Evolutionary conservation across 1,140 invertebrate species (phyloP).

Genomic region (Mercenaria mercenaria): DNA sequence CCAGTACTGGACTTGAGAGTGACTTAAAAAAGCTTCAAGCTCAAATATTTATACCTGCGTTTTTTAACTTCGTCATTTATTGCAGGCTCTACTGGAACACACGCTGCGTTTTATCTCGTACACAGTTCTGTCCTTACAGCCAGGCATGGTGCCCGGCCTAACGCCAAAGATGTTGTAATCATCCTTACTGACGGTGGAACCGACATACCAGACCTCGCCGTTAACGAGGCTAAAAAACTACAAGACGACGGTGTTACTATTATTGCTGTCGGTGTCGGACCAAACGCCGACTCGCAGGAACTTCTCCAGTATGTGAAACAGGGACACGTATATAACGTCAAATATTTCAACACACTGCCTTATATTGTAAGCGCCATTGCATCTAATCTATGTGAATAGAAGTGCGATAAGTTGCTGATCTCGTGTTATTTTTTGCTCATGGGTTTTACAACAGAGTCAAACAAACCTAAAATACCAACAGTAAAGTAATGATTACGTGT

Average conservation of each 20-base stretch:
- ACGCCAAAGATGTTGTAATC: slow-evolving; percentile 20
- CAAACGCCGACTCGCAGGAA: background rate
- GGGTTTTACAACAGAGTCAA: no score
- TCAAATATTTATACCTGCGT: no score
- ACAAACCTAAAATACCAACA: no score
- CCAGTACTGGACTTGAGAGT: no score
- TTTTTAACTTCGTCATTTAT: no score
- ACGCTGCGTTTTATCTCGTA: slow-evolving; percentile 41
- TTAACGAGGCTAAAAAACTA: slow-evolving; percentile 12
- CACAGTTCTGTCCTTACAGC: slow-evolving; percentile 21
- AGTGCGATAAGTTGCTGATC: no score
- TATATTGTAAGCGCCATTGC: background rate
- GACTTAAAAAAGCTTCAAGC: no score
- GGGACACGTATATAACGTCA: background rate
- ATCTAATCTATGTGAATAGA: slow-evolving; percentile 13
- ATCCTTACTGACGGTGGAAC: slow-evolving; percentile 48
- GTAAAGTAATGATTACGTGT: no score
- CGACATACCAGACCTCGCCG: background rate
- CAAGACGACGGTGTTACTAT: background rate
- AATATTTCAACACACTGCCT: background rate
- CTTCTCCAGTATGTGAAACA: background rate
- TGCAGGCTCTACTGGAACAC: slow-evolving; percentile 19
- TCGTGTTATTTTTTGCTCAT: no score
- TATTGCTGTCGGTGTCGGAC: slow-evolving; percentile 28
- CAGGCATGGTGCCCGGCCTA: slow-evolving; percentile 32